Evolutionary conservation across 2,888 invertebrate genomes (phyloP).

Genomic region (Drosophila tanythrix): DNA sequence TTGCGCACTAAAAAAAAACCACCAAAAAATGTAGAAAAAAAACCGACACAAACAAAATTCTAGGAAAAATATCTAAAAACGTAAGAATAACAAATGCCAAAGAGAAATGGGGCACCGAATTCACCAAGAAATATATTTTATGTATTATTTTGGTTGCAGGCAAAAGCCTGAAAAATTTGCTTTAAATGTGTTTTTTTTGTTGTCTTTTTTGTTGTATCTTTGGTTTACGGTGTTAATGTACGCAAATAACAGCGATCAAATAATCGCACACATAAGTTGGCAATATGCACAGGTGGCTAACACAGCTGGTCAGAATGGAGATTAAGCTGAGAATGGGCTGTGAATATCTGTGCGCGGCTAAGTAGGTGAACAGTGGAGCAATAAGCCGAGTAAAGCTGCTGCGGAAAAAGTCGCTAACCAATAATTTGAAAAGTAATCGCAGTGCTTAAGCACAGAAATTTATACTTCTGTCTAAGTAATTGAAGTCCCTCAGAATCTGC

Average conservation of each 20-base stretch:
- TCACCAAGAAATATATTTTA: conserved; percentile 45
- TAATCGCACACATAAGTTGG: conserved; percentile 39
- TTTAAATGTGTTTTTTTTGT: conserved; percentile 50
- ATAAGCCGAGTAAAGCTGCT: background rate
- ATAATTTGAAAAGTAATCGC: background rate
- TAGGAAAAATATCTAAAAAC: conserved; percentile 66
- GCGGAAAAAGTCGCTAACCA: background rate
- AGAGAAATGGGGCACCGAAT: conserved; percentile 59
- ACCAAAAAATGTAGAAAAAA: background rate
- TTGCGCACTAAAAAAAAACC: conserved; percentile 37
- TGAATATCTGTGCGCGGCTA: background rate
- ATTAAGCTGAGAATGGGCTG: conserved; percentile 11
- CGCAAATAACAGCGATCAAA: conserved; percentile 59
- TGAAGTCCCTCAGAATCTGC: background rate
- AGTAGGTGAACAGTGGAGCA: background rate
- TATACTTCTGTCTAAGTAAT: background rate
- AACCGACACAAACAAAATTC: conserved; percentile 18
- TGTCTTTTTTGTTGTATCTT: conserved; percentile 4
- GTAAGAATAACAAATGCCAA: conserved; percentile 73
- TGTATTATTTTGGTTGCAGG: conserved; percentile 60
- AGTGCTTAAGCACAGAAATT: too few species aligned
- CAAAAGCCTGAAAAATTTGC: conserved; percentile 67
- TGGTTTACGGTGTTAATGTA: conserved; percentile 43
- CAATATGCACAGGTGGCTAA: conserved; percentile 8
- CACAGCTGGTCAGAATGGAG: conserved; percentile 29